Conservation (phyloP, 1,140 invertebrate genomes). For the Metaphire vulgaris region DNA sequence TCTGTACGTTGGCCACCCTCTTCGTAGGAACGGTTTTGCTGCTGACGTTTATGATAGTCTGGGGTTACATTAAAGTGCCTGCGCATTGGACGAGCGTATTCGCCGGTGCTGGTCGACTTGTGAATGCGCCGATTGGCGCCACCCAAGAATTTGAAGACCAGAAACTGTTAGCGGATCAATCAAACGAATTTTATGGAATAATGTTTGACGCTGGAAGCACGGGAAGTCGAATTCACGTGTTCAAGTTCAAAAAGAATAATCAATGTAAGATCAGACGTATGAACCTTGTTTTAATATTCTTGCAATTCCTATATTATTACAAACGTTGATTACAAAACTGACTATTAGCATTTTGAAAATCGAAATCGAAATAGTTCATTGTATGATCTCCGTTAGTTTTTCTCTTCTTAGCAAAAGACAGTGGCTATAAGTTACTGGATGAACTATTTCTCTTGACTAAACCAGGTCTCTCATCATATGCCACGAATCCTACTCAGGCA, state of each 20-base stretch:
- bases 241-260: constrained; percentile 60
- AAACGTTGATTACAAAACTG: no score
- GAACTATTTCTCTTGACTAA: constrained; percentile 68
- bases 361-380: no score
- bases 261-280: constrained; percentile 6
- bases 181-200: constrained; percentile 62
- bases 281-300: no score
- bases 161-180: not conserved
- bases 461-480: constrained; percentile 74
- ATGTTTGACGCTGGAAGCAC: constrained; percentile 94
- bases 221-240: constrained; percentile 81
- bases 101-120: not conserved
- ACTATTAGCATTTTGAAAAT: no score
- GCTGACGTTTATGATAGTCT: not conserved
- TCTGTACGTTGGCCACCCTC: not conserved
- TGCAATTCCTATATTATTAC: no score
- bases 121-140: not conserved
- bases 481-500: constrained; percentile 67
- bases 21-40: not conserved
- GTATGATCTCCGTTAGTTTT: no score
- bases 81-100: not conserved
- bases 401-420: constrained; percentile 53
- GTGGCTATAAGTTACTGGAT: constrained; percentile 65
- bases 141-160: not conserved
- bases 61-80: not conserved